Evolutionary conservation across 2,797 vertebrate species (phyloP).

Genomic region (Spheniscus humboldti): DNA sequence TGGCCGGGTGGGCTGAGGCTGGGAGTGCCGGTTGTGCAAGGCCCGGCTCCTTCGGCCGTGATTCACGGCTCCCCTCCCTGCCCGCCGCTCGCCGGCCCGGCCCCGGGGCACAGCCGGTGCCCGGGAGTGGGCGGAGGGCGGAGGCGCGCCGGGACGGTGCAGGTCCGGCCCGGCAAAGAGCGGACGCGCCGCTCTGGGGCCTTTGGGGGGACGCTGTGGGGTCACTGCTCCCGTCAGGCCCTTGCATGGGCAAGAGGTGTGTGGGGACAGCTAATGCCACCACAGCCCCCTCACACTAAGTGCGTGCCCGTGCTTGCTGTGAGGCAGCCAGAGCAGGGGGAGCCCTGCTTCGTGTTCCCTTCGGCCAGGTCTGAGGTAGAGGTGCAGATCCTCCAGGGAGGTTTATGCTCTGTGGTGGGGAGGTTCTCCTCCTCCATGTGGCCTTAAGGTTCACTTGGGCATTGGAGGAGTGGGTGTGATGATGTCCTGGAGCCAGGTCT

Average conservation of each 20-base stretch:
- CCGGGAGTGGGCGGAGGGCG: background rate
- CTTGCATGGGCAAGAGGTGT: background rate
- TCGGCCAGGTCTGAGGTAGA: background rate
- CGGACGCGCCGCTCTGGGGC: background rate
- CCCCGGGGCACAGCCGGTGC: background rate
- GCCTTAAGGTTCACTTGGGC: background rate
- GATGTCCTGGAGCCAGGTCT: background rate
- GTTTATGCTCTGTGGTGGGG: background rate
- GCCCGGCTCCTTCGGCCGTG: background rate
- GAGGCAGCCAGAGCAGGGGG: background rate
- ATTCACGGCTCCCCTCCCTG: slow-evolving; percentile 12
- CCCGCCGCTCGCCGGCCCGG: background rate
- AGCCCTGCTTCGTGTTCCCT: accelerated
- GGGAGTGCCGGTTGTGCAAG: slow-evolving; percentile 11
- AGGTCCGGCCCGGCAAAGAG: background rate
- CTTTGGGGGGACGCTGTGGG: background rate
- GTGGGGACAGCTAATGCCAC: background rate
- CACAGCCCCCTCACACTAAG: background rate
- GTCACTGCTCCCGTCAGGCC: background rate
- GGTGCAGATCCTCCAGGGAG: background rate
- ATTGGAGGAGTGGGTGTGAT: accelerated
- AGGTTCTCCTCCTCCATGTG: background rate
- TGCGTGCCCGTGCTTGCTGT: background rate
- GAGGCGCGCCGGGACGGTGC: background rate
- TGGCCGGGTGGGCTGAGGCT: background rate